Evolutionary conservation across 1,140 invertebrate genomes (phyloP).

Genomic region (Eriocheir sinensis): DNA sequence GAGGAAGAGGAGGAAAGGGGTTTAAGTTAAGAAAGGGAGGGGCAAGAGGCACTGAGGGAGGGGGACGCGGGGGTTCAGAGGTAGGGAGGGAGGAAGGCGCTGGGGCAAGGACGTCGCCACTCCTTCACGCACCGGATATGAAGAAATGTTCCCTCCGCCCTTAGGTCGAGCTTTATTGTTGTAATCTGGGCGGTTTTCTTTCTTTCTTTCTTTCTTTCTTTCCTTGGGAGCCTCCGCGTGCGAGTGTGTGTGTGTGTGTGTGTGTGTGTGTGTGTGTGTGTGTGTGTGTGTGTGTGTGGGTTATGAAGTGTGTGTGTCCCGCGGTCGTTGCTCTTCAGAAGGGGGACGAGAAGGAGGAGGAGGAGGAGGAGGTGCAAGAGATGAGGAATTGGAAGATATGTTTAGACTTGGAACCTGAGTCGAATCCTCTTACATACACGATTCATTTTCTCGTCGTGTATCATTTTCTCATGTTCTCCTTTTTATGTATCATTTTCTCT

Average conservation of each 20-base stretch:
- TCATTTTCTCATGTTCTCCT: too few species aligned
- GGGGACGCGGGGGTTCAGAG: too few species aligned
- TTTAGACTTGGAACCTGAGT: not conserved
- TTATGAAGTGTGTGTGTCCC: not conserved
- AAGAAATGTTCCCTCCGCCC: not conserved
- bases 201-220: too few species aligned
- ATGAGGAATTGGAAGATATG: not conserved
- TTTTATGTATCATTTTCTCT: too few species aligned
- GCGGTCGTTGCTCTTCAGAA: not conserved
- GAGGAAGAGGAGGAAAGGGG: too few species aligned
- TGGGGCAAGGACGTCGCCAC: not conserved
- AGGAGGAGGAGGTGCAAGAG: slow-evolving; percentile 6
- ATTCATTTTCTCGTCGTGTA: too few species aligned
- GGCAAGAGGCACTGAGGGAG: too few species aligned
- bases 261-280: too few species aligned
- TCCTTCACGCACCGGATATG: not conserved
- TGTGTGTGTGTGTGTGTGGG: too few species aligned
- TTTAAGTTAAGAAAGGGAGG: too few species aligned
- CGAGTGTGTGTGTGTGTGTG: too few species aligned
- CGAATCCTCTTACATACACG: not conserved
- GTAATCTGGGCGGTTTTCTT: not conserved
- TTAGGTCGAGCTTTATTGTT: not conserved
- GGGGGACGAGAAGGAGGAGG: slow-evolving; percentile 32
- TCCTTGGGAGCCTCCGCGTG: not conserved
- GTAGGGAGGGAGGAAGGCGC: too few species aligned